phyloP scores from a whole-genome alignment of 2,113 vertebrate genomes.

The Bostrychus sinensis region DNA sequence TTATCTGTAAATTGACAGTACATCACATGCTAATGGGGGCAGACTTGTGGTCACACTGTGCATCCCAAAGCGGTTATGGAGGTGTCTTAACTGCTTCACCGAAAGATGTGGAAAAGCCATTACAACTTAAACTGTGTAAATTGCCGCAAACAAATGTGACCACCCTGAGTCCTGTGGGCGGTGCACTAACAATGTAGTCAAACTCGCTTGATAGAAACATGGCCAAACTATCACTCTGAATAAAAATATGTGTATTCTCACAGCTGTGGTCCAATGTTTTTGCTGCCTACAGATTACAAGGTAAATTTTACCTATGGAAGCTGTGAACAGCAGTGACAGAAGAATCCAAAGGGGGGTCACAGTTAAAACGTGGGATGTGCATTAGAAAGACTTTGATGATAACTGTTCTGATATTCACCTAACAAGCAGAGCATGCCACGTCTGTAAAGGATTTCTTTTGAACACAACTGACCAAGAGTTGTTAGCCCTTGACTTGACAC shows the following conservation, averaged over 20 bases:
- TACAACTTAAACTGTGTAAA: slow-evolving; percentile 65
- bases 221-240: slow-evolving; percentile 34
- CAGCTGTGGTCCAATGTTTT: slow-evolving; percentile 27
- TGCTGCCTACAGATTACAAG: slow-evolving; percentile 49
- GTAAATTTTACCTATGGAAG: slow-evolving; percentile 41
- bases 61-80: slow-evolving; percentile 64
- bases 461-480: slow-evolving; percentile 33
- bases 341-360: slow-evolving; percentile 22
- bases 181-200: slow-evolving; percentile 40
- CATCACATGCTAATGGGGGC: slow-evolving; percentile 50
- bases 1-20: slow-evolving; percentile 60
- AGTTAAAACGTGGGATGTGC: slow-evolving; percentile 5
- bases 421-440: slow-evolving; percentile 44
- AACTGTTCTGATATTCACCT: slow-evolving; percentile 44
- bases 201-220: slow-evolving; percentile 34
- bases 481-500: slow-evolving; percentile 12
- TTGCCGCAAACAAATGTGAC: slow-evolving; percentile 61
- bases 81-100: slow-evolving; percentile 54
- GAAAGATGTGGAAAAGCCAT: slow-evolving; percentile 60
- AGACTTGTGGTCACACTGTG: slow-evolving; percentile 18
- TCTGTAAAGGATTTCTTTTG: slow-evolving; percentile 33
- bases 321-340: slow-evolving; percentile 29
- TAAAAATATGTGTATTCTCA: slow-evolving; percentile 42
- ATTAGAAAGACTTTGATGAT: slow-evolving; percentile 40
- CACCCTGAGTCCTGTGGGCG: slow-evolving; percentile 37